Conservation (phyloP, 2,113 vertebrate genomes). For the Meleagris gallopavo region DNA sequence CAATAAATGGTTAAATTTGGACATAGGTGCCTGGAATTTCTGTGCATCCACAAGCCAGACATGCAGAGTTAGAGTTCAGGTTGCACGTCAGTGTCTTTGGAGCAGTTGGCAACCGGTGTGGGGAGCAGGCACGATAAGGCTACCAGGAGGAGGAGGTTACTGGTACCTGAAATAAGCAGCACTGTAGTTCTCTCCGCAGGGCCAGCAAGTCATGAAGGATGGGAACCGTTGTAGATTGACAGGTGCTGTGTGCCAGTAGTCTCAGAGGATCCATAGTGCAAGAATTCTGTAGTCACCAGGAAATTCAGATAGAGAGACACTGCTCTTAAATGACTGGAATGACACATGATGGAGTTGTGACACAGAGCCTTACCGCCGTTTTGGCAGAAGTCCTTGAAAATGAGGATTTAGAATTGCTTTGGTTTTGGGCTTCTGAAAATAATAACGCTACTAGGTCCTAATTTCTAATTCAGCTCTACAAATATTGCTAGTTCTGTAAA, state of each 20-base stretch:
- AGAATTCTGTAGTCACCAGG: background rate
- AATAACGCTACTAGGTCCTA: background rate
- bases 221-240: background rate
- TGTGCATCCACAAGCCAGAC: background rate
- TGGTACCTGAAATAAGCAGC: background rate
- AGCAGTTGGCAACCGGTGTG: background rate
- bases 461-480: background rate
- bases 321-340: background rate
- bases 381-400: background rate
- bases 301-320: background rate
- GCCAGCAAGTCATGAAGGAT: background rate
- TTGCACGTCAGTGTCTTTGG: background rate
- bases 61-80: background rate
- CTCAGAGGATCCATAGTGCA: background rate
- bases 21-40: background rate
- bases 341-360: accelerated
- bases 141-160: background rate
- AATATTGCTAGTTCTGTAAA: background rate
- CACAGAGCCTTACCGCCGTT: accelerated
- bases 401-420: background rate
- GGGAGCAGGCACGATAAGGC: background rate
- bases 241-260: background rate
- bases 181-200: background rate
- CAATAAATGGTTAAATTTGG: background rate
- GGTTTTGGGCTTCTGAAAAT: background rate